Evolutionary conservation across 1,140 invertebrate species (phyloP).

Genomic region (Drosophila ironensis): DNA sequence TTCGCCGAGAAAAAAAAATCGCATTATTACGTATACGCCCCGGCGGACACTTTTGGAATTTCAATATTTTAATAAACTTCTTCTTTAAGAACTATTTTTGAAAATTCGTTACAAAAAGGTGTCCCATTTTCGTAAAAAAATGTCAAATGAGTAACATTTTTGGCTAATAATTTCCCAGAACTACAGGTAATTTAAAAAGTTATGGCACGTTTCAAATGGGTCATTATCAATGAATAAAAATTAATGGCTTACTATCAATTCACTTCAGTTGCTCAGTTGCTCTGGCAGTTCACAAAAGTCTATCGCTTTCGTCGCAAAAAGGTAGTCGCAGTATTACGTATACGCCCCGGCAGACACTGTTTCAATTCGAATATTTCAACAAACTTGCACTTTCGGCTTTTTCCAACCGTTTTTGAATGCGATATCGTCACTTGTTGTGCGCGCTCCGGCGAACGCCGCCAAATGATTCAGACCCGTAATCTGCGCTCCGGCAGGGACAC

Average conservation of each 20-base stretch:
- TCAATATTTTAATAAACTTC: no score
- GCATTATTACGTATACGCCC: slow-evolving; percentile 14
- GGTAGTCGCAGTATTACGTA: slow-evolving; percentile 5
- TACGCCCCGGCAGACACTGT: slow-evolving; percentile 8
- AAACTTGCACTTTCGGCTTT: no score
- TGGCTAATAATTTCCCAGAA: no score
- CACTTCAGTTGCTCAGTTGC: slow-evolving; percentile 1
- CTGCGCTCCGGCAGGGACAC: slow-evolving; percentile 15
- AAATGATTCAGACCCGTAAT: not conserved
- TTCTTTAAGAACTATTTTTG: slow-evolving; percentile 7
- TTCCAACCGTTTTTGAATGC: slow-evolving; percentile 2
- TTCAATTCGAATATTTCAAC: not conserved
- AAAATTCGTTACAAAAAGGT: no score
- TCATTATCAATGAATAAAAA: slow-evolving; percentile 9
- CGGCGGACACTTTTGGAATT: not conserved
- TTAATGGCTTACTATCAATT: slow-evolving; percentile 24
- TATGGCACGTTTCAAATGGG: no score
- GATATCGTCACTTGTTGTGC: slow-evolving; percentile 63
- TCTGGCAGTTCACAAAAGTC: not conserved
- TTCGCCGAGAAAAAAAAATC: not conserved
- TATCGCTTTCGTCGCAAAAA: not conserved
- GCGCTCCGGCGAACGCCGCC: slow-evolving; percentile 8
- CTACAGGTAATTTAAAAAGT: no score
- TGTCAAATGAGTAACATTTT: no score
- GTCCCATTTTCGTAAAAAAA: no score